Conservation (phyloP, 2,888 invertebrate species). For the Macrosoma leucophasiata region DNA sequence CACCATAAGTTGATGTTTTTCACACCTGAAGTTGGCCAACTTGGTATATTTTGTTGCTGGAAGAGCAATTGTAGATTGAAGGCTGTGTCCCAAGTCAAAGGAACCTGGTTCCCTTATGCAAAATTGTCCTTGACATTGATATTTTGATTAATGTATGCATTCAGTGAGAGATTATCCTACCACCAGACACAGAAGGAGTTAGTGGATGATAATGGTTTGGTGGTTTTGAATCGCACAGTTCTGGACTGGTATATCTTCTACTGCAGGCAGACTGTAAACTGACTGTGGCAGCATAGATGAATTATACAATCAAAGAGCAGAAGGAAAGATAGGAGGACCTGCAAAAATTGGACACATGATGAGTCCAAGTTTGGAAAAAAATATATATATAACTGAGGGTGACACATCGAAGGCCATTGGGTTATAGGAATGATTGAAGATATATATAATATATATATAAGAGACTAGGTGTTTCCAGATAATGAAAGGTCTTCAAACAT, state of each 20-base stretch:
- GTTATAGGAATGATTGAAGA: constrained; percentile 24
- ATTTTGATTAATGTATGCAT: not conserved
- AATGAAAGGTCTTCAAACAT: constrained; percentile 16
- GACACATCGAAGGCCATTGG: constrained; percentile 21
- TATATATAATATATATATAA: constrained; percentile 17
- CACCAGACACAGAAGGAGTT: no score
- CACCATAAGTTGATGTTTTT: not conserved
- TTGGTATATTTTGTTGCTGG: not conserved
- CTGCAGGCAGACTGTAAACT: no score
- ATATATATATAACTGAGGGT: not conserved
- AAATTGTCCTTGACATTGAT: not conserved
- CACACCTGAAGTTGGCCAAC: not conserved
- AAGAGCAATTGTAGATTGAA: not conserved
- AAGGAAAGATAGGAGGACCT: not conserved
- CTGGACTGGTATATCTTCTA: no score
- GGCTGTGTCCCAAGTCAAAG: not conserved
- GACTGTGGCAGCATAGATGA: not conserved
- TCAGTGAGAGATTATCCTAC: no score
- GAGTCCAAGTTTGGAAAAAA: not conserved
- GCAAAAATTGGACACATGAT: not conserved
- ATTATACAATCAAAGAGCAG: not conserved
- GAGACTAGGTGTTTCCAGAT: constrained; percentile 20
- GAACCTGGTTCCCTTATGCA: not conserved
- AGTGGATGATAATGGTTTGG: no score
- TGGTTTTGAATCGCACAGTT: no score